Evolutionary conservation across 1,140 invertebrate genomes (phyloP).

Genomic region (Sminthurinus signatus): DNA sequence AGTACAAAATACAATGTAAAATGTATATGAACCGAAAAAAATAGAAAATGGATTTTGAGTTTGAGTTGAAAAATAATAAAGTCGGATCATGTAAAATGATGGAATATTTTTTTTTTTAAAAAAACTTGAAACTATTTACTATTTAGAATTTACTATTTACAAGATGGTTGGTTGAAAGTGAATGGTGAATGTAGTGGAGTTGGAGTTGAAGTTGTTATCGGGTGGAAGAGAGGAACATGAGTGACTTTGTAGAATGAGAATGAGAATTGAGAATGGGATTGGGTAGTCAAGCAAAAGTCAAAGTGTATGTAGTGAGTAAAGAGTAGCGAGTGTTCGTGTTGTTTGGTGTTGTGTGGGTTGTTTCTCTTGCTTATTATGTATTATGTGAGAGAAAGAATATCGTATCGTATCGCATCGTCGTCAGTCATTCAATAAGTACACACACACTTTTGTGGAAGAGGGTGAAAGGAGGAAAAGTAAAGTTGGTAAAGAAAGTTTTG

Average conservation of each 20-base stretch:
- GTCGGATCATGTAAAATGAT: neutral
- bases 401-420: neutral
- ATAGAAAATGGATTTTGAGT: no score
- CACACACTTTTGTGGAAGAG: no score
- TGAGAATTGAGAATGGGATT: conserved; percentile 21
- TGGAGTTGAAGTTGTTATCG: neutral
- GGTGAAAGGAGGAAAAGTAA: no score
- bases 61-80: neutral
- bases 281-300: conserved; percentile 25
- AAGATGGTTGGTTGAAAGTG: neutral
- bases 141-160: neutral
- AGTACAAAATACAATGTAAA: no score
- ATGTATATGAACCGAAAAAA: no score
- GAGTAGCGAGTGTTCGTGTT: no score
- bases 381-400: neutral
- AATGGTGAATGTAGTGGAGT: no score
- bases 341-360: no score
- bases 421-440: no score
- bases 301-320: neutral
- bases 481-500: no score
- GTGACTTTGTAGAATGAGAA: no score
- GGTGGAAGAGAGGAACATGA: neutral
- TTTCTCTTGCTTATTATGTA: neutral
- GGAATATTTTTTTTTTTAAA: neutral
- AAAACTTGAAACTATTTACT: neutral